phyloP scores from a whole-genome alignment of 2,797 vertebrate species.

The Hydrophis major region DNA sequence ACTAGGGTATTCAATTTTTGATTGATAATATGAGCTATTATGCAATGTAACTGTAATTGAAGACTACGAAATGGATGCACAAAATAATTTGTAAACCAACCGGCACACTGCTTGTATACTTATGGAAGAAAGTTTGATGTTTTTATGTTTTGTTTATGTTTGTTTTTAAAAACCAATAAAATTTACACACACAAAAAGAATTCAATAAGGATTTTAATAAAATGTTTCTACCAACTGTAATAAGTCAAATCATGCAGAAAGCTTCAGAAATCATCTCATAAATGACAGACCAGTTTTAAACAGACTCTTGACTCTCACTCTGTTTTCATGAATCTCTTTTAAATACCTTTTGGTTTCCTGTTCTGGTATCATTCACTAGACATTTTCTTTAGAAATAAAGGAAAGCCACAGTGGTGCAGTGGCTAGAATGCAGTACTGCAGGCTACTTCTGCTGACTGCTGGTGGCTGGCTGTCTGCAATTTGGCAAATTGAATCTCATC shows the following conservation, averaged over 20 bases:
- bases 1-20: too few relatives aligned
- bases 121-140: too few relatives aligned
- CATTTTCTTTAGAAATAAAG: not conserved
- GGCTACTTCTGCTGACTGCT: not conserved
- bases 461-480: not conserved
- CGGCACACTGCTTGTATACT: too few relatives aligned
- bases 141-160: too few relatives aligned
- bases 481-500: not conserved
- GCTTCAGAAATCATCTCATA: slow-evolving; percentile 24
- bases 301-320: not conserved
- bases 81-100: too few relatives aligned
- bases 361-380: not conserved
- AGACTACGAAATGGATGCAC: too few relatives aligned
- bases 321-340: not conserved
- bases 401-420: not conserved
- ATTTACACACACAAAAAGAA: not conserved
- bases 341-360: not conserved
- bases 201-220: slow-evolving; percentile 9
- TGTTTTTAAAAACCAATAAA: too few relatives aligned
- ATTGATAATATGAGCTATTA: too few relatives aligned
- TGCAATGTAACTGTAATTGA: too few relatives aligned
- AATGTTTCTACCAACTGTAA: not conserved
- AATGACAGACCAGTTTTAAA: not conserved
- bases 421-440: too few relatives aligned
- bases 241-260: not conserved